A percentile compares a stretch with the other conserved stretches of the same genome.
phyloP scores from a whole-genome alignment of 2,113 vertebrate species.

The Aleadryas rufinucha region DNA sequence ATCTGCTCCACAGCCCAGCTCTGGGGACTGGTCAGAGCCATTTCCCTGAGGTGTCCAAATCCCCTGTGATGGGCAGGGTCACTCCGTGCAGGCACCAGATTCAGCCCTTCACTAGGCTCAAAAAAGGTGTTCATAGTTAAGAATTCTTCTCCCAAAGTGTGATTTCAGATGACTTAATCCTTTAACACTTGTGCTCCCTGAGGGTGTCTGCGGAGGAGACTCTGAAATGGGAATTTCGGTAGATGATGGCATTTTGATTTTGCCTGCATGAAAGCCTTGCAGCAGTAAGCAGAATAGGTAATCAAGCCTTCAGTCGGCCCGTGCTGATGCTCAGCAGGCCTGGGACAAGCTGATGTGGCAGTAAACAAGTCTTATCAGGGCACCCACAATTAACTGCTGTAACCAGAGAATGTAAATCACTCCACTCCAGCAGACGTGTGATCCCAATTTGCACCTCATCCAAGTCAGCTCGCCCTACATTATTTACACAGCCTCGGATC shows the following conservation, averaged over 20 bases:
- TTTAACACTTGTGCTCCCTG: not conserved
- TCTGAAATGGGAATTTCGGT: not conserved
- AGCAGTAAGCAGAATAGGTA: not conserved
- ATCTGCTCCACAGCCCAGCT: not conserved
- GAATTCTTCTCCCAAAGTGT: not conserved
- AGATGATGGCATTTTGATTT: not conserved
- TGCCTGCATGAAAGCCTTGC: not conserved
- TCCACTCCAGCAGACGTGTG: constrained; percentile 65
- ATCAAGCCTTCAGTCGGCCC: not conserved
- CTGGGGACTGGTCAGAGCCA: not conserved
- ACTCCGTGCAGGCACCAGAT: not conserved
- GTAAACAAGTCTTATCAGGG: constrained; percentile 69
- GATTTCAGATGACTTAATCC: not conserved
- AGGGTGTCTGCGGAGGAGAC: not conserved
- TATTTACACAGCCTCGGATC: constrained; percentile 80
- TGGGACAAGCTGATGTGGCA: not conserved
- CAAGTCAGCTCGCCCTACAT: constrained; percentile 74
- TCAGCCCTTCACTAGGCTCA: not conserved
- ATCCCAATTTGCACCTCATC: constrained; percentile 85
- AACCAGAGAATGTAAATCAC: constrained; percentile 75
- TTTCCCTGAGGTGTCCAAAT: not conserved
- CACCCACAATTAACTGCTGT: constrained; percentile 62
- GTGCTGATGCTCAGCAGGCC: constrained; percentile 41
- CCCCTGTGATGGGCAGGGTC: not conserved
- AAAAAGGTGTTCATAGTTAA: not conserved